Percentiles rank a stretch among this genome's conserved stretches.
Evolutionary conservation across 2,113 vertebrate genomes (phyloP).

Genomic region (Nothoprocta pentlandii): DNA sequence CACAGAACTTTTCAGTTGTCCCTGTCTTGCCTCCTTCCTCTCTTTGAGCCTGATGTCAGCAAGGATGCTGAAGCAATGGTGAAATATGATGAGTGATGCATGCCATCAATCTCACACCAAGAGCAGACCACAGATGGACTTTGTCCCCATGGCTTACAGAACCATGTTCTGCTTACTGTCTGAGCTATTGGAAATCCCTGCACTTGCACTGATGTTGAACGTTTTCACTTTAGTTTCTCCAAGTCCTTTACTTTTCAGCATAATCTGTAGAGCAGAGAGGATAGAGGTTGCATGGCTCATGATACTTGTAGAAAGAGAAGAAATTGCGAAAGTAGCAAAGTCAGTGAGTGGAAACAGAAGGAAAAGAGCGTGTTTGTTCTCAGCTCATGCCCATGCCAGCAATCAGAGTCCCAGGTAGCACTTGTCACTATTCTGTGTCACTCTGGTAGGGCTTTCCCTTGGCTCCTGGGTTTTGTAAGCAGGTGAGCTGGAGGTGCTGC

Average conservation of each 20-base stretch:
- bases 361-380: neutral
- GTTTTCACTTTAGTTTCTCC: fast-evolving
- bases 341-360: neutral
- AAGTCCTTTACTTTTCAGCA: neutral
- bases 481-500: neutral
- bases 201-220: neutral
- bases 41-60: neutral
- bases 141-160: neutral
- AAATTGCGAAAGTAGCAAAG: neutral
- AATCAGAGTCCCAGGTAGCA: neutral
- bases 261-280: neutral
- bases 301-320: neutral
- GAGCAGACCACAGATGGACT: fast-evolving
- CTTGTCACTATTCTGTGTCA: neutral
- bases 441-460: neutral
- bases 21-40: neutral
- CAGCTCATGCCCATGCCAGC: neutral
- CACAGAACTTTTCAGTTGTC: fast-evolving
- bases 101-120: neutral
- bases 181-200: neutral
- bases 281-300: neutral
- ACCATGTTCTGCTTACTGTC: neutral
- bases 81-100: neutral
- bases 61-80: neutral
- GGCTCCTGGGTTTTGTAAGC: neutral